Evolutionary conservation across 1,140 invertebrate genomes (phyloP).

Genomic region (Acromyrmex heyeri): DNA sequence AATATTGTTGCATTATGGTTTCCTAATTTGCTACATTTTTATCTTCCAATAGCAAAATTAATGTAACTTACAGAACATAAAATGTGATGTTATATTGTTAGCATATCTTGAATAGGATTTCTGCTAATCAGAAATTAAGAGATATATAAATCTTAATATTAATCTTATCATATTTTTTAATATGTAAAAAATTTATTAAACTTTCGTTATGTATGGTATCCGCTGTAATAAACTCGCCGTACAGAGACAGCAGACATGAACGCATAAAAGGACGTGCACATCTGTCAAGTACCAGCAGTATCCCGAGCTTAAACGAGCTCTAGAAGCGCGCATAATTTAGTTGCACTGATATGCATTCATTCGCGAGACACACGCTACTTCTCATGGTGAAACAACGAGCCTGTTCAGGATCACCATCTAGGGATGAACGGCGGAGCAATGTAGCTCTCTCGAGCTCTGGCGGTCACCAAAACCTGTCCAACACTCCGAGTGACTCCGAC

Average conservation of each 20-base stretch:
- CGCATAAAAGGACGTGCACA: constrained; percentile 38
- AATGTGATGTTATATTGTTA: background rate
- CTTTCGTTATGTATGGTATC: background rate
- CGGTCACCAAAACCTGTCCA: constrained; percentile 53
- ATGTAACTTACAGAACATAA: background rate
- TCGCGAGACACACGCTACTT: constrained; percentile 47
- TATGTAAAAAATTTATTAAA: constrained; percentile 7
- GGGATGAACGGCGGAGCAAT: constrained; percentile 42
- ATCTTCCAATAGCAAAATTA: background rate
- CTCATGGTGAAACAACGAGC: constrained; percentile 51
- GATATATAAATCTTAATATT: background rate
- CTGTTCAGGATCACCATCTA: constrained; percentile 53
- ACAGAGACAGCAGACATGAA: constrained; percentile 17
- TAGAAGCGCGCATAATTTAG: constrained; percentile 60
- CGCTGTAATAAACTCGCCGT: constrained; percentile 15
- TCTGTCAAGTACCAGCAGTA: constrained; percentile 34
- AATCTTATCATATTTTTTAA: background rate
- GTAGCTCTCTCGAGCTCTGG: constrained; percentile 30
- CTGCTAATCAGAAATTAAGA: background rate
- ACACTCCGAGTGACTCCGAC: constrained; percentile 19
- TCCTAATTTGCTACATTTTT: background rate
- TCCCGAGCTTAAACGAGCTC: constrained; percentile 47
- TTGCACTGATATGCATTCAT: constrained; percentile 58
- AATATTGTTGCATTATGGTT: background rate
- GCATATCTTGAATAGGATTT: background rate